Evolutionary conservation across 1,140 invertebrate genomes (phyloP), one percentile per base, ranked within the genome.

Genomic region (Frieseomelitta varia): DNA sequence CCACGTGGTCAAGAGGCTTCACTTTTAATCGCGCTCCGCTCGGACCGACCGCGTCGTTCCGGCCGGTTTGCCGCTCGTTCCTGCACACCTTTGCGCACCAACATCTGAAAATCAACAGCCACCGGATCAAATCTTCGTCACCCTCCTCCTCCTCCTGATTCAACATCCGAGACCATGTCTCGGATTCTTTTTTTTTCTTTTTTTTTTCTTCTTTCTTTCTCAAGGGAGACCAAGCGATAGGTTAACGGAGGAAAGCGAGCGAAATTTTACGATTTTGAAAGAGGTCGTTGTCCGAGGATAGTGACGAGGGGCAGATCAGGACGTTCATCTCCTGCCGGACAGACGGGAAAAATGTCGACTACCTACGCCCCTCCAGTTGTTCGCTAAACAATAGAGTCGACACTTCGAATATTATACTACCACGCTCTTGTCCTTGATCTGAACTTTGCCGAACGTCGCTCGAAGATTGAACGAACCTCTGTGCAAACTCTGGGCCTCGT

Each of bases 1-100:
- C 76, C 87, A 88, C 87, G 83, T 88, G 87, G 87, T 88, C 87
- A 88, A 88, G 58, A 88, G 79, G 84, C 87, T 88, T 88, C 87
- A 88, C 87, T 88, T 88, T 88, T 88, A 88, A 88, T 88, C 87
- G 87, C 51, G 86, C 73, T 53, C 56, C 76, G 53, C 73, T 71
- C 67, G 72, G 30, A 17, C 27, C 27, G 65, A 71, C 76, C 39
- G 39, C 39, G 72, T 30, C 19, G 65, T 10, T 63, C 39, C 65
- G 55, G 74, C 24, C 39, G 61, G 80, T 61, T 53, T 47, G 39
- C 39, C 39, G 51, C 15, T 61, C 24, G 58, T 24, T 61, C 14
- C 75, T 47, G 11, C 51, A 17, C 27, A 24, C 30, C 12, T 30
- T 61, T 27, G 27, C 27, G 1, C 74, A 15, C 39, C 39, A 47